Evolutionary conservation across 1,140 invertebrate genomes (phyloP).

Genomic region (Arion vulgaris): DNA sequence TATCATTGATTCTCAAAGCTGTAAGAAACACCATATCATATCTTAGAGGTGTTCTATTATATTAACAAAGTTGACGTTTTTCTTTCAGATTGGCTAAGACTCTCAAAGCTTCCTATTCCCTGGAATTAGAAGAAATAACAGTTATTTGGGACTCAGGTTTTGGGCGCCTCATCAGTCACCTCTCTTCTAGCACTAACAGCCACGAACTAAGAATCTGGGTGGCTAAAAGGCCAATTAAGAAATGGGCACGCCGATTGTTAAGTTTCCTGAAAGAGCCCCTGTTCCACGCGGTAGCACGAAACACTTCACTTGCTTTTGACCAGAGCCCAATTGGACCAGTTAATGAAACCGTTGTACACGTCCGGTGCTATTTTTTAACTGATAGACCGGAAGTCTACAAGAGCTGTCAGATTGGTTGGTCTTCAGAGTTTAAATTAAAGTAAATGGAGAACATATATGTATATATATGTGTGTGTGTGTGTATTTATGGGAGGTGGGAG

Average conservation of each 20-base stretch:
- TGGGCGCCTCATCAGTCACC: conserved; percentile 1
- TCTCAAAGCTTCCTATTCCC: background rate
- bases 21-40: background rate
- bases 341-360: conserved; percentile 9
- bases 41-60: background rate
- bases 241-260: conserved; percentile 25
- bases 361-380: conserved; percentile 2
- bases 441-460: background rate
- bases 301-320: conserved; percentile 1
- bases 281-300: conserved; percentile 6
- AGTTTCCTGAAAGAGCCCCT: conserved; percentile 22
- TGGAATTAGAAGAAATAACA: conserved; percentile 12
- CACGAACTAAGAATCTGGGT: conserved; percentile 3
- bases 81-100: background rate
- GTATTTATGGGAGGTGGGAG: too few species aligned
- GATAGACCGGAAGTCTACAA: background rate
- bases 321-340: background rate
- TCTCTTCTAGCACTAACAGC: background rate
- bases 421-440: background rate
- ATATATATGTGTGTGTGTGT: too few species aligned
- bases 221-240: conserved; percentile 36
- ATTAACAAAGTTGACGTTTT: background rate
- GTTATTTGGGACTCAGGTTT: conserved; percentile 9
- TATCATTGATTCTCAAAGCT: background rate
- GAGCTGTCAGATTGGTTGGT: background rate